A percentile compares a stretch with the other conserved stretches of the same genome.
Conservation (phyloP, 35 echinoderm and acorn worm species). For the Hemicentrotus pulcherrimus region DNA sequence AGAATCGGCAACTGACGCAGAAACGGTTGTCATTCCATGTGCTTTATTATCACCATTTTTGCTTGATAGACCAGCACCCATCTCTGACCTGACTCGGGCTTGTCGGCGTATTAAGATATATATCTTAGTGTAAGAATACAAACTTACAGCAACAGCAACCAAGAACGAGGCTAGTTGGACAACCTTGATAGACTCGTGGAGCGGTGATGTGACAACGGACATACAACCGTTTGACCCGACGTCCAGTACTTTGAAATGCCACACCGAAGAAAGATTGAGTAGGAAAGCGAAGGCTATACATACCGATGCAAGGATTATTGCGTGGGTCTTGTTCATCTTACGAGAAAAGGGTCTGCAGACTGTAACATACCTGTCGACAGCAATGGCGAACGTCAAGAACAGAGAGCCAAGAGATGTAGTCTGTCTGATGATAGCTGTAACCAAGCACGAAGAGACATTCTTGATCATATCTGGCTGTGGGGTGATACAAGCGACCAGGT, state of each 20-base stretch:
- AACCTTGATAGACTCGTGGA: background rate
- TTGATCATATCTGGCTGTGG: background rate
- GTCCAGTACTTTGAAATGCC: background rate
- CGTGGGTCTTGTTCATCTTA: background rate
- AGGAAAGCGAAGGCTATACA: background rate
- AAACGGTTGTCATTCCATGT: background rate
- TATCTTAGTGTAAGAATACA: background rate
- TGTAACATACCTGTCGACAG: background rate
- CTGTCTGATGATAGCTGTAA: background rate
- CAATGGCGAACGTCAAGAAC: background rate
- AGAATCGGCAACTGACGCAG: background rate
- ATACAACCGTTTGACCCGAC: background rate
- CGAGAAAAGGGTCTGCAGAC: constrained; percentile 22
- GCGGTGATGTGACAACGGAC: background rate
- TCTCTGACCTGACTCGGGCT: constrained; percentile 1
- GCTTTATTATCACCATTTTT: background rate
- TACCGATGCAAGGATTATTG: background rate
- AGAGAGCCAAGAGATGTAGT: background rate
- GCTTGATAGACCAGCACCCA: background rate
- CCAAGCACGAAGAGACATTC: background rate
- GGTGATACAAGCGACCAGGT: background rate
- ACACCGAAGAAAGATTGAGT: background rate
- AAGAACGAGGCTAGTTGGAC: background rate
- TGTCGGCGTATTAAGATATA: background rate
- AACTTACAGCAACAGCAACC: background rate